Evolutionary conservation across 2,888 invertebrate genomes (phyloP), one percentile per base, ranked within the genome.

Genomic region (Hesperia comma): DNA sequence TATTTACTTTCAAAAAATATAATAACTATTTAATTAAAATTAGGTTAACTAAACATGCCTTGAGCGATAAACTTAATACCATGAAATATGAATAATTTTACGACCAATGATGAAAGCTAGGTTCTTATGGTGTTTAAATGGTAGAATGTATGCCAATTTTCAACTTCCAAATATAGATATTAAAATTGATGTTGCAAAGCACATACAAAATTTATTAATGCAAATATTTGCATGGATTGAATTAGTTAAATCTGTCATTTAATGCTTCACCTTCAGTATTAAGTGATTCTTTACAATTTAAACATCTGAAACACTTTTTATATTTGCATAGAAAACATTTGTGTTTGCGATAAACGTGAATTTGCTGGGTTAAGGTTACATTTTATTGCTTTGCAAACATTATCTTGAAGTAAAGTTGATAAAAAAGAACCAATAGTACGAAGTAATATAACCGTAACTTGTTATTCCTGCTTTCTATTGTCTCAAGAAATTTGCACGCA

Each of bases 351-450:
- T 73, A 70, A 71, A 61, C 43, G n/a, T 33, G 57, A 49, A 67
- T 63, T 46, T 69, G 67, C 69, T 70, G 68, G 72, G 73, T 74
- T 69, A 73, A 73, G 73, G 72, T 70, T 70, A 67, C 54, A 68
- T 60, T 68, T 60, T 60, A 62, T 60, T 62, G 43, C 55, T 60
- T 49, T 40, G 8, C 37, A 55, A n/a, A 61, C 17, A 19, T 37
- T 60, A 67, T 61, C 56, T 15, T 14, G 3, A 60, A 46, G 17
- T 55, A 14, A 26, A 55, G 46, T n/a, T 51, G 51, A 32, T 56
- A 17, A 32, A 60, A 49, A 54, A 8, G 43, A 53, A 21, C 14
- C 41, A 8, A 51, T 57, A 51, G 8, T 21, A 17, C 33, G 12
- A 21, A 66, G 53, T 43, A 55, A 49, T 40, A 55, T 49, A 55